Evolutionary conservation across 2,888 invertebrate species (phyloP).

Genomic region (Aethes cnicana): DNA sequence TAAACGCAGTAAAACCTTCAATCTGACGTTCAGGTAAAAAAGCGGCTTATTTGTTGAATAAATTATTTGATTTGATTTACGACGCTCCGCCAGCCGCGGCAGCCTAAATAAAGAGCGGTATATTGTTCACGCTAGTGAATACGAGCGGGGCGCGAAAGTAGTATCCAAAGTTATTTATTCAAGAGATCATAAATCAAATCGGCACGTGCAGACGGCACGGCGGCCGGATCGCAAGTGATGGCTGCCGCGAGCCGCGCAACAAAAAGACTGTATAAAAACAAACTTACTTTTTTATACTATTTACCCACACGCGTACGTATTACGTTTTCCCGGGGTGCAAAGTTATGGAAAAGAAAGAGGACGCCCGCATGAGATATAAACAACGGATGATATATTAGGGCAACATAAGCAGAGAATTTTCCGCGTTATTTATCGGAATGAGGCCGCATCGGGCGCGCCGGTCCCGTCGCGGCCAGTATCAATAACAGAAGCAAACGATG

Average conservation of each 20-base stretch:
- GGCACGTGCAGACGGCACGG: constrained; percentile 64
- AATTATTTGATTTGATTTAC: constrained; percentile 38
- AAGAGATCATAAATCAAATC: constrained; percentile 71
- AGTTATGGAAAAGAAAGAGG: constrained; percentile 60
- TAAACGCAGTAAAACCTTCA: constrained; percentile 17
- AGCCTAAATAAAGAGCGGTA: constrained; percentile 16
- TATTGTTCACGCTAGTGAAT: constrained; percentile 23
- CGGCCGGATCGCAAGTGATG: constrained; percentile 44
- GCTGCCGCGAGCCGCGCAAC: constrained; percentile 14
- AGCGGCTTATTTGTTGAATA: constrained; percentile 22
- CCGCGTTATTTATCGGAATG: constrained; percentile 63
- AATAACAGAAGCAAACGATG: constrained; percentile 64
- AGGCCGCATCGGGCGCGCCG: constrained; percentile 48
- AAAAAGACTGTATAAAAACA: constrained; percentile 47
- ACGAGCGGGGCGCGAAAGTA: constrained; percentile 37
- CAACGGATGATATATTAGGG: constrained; percentile 58
- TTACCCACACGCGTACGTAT: constrained; percentile 49
- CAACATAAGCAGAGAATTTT: constrained; percentile 58
- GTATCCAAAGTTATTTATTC: constrained; percentile 69
- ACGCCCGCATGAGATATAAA: constrained; percentile 55
- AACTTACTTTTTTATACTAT: constrained; percentile 46
- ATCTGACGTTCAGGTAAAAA: constrained; percentile 19
- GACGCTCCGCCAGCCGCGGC: constrained; percentile 29
- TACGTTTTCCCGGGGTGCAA: constrained; percentile 47
- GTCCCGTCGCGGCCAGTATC: constrained; percentile 54